Conservation (phyloP, 2,113 vertebrate genomes). For the Odontesthes bonariensis region DNA sequence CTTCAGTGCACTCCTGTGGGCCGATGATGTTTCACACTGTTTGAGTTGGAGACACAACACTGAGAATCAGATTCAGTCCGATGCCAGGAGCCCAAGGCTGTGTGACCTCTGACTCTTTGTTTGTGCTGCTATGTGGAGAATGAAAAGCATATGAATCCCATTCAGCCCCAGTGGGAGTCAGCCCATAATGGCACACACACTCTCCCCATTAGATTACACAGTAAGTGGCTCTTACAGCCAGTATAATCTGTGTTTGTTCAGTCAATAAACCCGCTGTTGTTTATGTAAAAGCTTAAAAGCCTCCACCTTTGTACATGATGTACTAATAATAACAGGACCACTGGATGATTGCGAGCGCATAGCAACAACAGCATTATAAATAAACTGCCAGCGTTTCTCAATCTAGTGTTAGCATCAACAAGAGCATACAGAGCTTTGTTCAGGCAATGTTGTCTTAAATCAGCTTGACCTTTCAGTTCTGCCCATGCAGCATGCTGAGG, state of each 20-base stretch:
- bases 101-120: neutral
- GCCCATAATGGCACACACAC: conserved; percentile 12
- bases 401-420: neutral
- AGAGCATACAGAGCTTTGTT: neutral
- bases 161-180: conserved; percentile 12
- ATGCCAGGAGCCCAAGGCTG: no score
- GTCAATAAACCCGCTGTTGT: conserved; percentile 36
- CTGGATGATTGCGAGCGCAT: neutral
- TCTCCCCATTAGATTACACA: conserved; percentile 7
- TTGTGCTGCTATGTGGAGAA: neutral
- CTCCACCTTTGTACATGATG: conserved; percentile 26
- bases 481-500: no score
- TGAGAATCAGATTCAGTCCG: no score
- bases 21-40: no score
- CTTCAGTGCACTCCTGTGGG: no score
- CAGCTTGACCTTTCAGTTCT: no score
- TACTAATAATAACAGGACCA: conserved; percentile 5
- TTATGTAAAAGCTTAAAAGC: conserved; percentile 45
- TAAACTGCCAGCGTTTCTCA: neutral
- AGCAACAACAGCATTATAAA: conserved; percentile 21
- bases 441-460: no score
- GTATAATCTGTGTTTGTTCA: conserved; percentile 30
- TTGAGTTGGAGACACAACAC: no score
- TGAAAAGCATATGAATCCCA: conserved; percentile 16
- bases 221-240: conserved; percentile 12